These are phyloP conservation scores for Zaprionus capensis DNA, from an alignment of 1,140 invertebrate genomes.

Conservation along the genomic window DNA sequence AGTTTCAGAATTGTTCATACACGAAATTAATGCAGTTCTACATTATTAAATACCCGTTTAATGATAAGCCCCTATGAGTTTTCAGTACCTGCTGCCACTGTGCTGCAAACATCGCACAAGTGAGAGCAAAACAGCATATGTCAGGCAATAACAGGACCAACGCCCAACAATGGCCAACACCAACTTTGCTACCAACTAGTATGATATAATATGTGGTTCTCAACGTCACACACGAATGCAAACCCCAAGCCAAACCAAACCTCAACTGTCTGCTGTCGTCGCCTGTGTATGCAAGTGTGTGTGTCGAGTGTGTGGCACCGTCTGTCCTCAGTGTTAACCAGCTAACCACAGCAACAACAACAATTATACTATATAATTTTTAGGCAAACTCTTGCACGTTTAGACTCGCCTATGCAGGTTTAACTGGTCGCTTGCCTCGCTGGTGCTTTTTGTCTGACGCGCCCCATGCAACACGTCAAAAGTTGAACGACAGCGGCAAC, in stretches of 20 bases:
- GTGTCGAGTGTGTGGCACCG: conserved; percentile 18
- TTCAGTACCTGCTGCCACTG: conserved; percentile 8
- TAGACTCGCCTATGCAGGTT: conserved; percentile 31
- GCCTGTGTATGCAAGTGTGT: conserved; percentile 23
- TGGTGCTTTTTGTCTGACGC: conserved; percentile 61
- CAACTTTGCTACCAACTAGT: conserved; percentile 15
- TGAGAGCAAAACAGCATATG: conserved; percentile 21
- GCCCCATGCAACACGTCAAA: conserved; percentile 75
- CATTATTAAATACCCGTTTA: not conserved
- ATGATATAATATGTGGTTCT: conserved; percentile 50
- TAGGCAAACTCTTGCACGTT: conserved; percentile 68
- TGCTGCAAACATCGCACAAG: not conserved
- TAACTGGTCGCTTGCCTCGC: conserved; percentile 28
- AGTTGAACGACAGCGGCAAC: conserved; percentile 72
- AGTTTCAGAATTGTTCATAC: not conserved
- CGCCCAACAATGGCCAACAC: conserved; percentile 18
- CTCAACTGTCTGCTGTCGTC: conserved; percentile 45
- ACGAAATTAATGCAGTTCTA: not conserved
- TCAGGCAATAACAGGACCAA: conserved; percentile 26
- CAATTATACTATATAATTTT: conserved; percentile 76
- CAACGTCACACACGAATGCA: conserved; percentile 31
- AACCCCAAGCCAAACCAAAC: conserved; percentile 28
- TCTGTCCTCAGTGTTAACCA: conserved; percentile 53
- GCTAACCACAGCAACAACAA: conserved; percentile 54
- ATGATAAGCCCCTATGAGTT: not conserved